These are phyloP conservation scores for Acrocephalus arundinaceus DNA, from an alignment of 2,113 vertebrate genomes.

Conservation along the genomic window DNA sequence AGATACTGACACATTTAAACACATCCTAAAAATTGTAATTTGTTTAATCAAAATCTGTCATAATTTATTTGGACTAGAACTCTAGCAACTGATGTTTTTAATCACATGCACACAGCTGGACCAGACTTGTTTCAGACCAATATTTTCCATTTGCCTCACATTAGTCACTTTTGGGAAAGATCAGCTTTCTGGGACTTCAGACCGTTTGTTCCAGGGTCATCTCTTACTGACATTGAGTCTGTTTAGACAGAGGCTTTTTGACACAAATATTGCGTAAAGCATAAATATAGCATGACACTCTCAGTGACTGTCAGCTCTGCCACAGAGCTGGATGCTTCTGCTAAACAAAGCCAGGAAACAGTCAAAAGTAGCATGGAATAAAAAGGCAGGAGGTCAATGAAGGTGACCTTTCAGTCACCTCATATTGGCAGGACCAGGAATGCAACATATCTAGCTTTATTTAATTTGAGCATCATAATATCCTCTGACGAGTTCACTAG, in stretches of 20 bases:
- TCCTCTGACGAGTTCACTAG: background rate
- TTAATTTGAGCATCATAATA: background rate
- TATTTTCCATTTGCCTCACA: conserved; percentile 26
- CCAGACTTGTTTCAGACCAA: background rate
- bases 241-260: conserved; percentile 24
- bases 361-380: background rate
- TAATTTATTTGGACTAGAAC: background rate
- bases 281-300: background rate
- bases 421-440: background rate
- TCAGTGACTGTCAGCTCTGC: background rate
- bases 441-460: background rate
- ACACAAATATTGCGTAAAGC: background rate
- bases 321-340: background rate
- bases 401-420: background rate
- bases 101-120: background rate
- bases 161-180: conserved; percentile 48
- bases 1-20: background rate
- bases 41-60: background rate
- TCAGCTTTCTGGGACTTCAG: conserved; percentile 8
- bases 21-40: background rate
- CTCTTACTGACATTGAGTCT: background rate
- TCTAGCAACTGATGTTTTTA: background rate
- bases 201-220: conserved; percentile 14
- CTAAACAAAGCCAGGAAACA: conserved; percentile 58
- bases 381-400: background rate